Conservation (phyloP, 1,140 invertebrate species). For the Trichoplusia ni region DNA sequence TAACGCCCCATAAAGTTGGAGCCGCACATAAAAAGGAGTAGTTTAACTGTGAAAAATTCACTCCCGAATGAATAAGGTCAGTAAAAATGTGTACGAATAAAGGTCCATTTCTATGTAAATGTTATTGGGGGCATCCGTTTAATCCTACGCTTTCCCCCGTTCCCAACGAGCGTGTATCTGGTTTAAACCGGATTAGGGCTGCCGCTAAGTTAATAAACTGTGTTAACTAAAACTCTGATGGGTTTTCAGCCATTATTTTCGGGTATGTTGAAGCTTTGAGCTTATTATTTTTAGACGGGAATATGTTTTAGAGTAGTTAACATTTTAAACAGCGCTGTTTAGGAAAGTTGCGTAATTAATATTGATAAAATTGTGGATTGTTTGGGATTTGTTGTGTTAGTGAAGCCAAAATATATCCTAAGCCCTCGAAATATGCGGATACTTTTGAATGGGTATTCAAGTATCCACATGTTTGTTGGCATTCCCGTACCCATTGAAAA, state of each 20-base stretch:
- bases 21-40: constrained; percentile 22
- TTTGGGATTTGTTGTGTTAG: too few relatives aligned
- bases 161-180: constrained; percentile 67
- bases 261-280: constrained; percentile 64
- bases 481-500: too few relatives aligned
- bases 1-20: constrained; percentile 12
- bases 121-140: constrained; percentile 71
- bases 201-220: constrained; percentile 38
- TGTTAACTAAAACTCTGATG: constrained; percentile 32
- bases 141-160: constrained; percentile 63
- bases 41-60: constrained; percentile 44
- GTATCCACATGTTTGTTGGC: too few relatives aligned
- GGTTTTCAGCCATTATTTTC: constrained; percentile 17
- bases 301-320: not conserved
- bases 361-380: too few relatives aligned
- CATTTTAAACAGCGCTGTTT: not conserved
- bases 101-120: constrained; percentile 76
- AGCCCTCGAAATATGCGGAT: too few relatives aligned
- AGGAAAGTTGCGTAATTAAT: too few relatives aligned
- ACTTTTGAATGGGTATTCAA: too few relatives aligned
- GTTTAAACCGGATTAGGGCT: constrained; percentile 66
- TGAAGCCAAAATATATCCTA: too few relatives aligned
- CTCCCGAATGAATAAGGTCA: constrained; percentile 45
- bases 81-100: constrained; percentile 57
- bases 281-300: constrained; percentile 66